Evolutionary conservation across 2,113 vertebrate genomes (phyloP).

Genomic region (Elaphurus davidianus): DNA sequence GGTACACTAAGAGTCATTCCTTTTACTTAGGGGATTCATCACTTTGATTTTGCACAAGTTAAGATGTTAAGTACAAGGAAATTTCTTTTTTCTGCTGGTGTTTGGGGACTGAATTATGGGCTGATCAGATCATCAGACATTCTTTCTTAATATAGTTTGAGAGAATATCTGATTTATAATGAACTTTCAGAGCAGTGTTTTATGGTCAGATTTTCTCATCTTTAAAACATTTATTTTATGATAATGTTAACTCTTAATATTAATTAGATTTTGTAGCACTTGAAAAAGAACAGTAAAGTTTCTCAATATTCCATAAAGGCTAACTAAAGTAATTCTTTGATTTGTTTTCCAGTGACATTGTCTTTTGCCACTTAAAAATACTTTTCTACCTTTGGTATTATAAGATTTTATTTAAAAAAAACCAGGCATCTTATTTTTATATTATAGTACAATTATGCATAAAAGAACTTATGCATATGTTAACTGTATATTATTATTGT

Average conservation of each 20-base stretch:
- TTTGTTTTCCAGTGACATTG: not conserved
- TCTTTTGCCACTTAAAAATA: conserved; percentile 16
- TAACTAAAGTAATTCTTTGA: not conserved
- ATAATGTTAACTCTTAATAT: conserved; percentile 16
- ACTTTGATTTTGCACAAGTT: not conserved
- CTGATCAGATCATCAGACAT: not conserved
- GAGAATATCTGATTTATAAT: conserved; percentile 16
- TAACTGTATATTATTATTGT: not conserved
- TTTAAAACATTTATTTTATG: conserved; percentile 5
- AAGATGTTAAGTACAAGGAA: not conserved
- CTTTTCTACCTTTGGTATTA: not conserved
- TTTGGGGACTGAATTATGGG: not conserved
- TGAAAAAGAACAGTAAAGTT: conserved; percentile 1
- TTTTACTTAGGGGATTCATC: conserved; percentile 11
- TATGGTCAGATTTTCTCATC: conserved; percentile 13
- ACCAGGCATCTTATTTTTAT: conserved; percentile 9
- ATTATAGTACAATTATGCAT: not conserved
- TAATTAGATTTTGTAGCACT: conserved; percentile 11
- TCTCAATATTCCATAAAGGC: conserved; percentile 8
- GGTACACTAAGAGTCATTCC: not conserved
- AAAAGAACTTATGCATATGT: not conserved
- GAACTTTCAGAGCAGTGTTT: not conserved
- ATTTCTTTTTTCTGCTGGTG: not conserved
- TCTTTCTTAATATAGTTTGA: not conserved
- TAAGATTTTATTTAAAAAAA: not conserved